Evolutionary conservation across 2,113 vertebrate genomes (phyloP).

Genomic region (Tylochromis polylepis): DNA sequence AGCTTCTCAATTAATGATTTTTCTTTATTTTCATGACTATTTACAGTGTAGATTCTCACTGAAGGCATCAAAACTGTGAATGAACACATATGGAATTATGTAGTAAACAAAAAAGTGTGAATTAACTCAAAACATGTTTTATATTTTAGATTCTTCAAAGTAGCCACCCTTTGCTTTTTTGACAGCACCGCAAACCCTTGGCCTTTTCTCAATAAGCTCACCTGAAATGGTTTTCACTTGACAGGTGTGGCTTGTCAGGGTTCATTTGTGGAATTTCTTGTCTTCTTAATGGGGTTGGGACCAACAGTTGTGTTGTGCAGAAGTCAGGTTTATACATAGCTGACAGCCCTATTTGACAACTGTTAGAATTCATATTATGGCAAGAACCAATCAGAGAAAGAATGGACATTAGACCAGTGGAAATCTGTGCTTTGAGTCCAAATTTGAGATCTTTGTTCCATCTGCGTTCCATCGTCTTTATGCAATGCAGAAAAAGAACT

Average conservation of each 20-base stretch:
- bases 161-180: not conserved
- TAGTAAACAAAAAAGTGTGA: not conserved
- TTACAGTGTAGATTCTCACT: not conserved
- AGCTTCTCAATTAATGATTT: not conserved
- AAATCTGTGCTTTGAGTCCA: not conserved
- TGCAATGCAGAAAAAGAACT: not conserved
- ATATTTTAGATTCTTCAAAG: not conserved
- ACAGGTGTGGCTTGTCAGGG: not conserved
- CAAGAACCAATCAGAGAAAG: not conserved
- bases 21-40: not conserved
- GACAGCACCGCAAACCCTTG: rapidly evolving
- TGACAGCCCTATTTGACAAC: not conserved
- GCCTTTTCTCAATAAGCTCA: not conserved
- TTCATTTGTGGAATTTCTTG: not conserved
- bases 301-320: not conserved
- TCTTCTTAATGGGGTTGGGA: not conserved
- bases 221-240: not conserved
- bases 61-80: not conserved
- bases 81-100: not conserved
- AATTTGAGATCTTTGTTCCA: not conserved
- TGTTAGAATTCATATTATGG: not conserved
- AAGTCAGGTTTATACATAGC: not conserved
- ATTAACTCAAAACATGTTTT: not conserved
- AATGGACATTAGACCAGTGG: not conserved
- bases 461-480: not conserved